Percentiles rank a stretch among this genome's conserved stretches.
These are phyloP conservation scores for Pyrrhia umbra DNA, from an alignment of 2,888 invertebrate species.

Conservation along the genomic window DNA sequence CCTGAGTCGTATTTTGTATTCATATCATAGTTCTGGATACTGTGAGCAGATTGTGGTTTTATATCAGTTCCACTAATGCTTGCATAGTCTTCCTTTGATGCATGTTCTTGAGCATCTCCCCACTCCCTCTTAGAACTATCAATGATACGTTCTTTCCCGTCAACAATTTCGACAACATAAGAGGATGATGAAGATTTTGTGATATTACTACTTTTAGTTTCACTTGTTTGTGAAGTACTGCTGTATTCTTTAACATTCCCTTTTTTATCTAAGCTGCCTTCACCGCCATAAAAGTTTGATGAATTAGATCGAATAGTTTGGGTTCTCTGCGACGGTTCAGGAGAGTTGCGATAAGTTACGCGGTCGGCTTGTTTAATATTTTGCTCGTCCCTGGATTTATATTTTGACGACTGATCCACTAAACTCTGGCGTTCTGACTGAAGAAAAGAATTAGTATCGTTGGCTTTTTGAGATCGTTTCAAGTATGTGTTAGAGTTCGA, in stretches of 20 bases:
- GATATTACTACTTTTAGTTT: conserved; percentile 89
- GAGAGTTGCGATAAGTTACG: conserved; percentile 73
- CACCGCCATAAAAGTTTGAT: conserved; percentile 82
- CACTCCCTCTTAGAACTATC: conserved; percentile 91
- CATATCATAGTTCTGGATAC: conserved; percentile 88
- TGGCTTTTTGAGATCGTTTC: conserved; percentile 79
- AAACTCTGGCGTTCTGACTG: conserved; percentile 84
- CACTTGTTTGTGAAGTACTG: conserved; percentile 84
- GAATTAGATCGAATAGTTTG: conserved; percentile 78
- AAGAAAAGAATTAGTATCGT: conserved; percentile 82
- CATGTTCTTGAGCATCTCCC: conserved; percentile 86
- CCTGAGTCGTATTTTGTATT: conserved; percentile 90
- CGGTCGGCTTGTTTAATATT: conserved; percentile 77
- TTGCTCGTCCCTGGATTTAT: conserved; percentile 68
- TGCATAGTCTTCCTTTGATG: conserved; percentile 87
- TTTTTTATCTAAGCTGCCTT: conserved; percentile 79
- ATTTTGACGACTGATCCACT: conserved; percentile 70
- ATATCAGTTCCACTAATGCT: conserved; percentile 90
- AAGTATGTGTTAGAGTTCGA: conserved; percentile 73
- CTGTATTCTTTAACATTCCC: conserved; percentile 78
- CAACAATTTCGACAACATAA: conserved; percentile 92
- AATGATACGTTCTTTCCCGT: conserved; percentile 91
- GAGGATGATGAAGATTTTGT: conserved; percentile 91
- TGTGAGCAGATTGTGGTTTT: conserved; percentile 89
- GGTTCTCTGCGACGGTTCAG: conserved; percentile 74